Conservation (phyloP, 2,113 vertebrate species). For the Psittacus erithacus region DNA sequence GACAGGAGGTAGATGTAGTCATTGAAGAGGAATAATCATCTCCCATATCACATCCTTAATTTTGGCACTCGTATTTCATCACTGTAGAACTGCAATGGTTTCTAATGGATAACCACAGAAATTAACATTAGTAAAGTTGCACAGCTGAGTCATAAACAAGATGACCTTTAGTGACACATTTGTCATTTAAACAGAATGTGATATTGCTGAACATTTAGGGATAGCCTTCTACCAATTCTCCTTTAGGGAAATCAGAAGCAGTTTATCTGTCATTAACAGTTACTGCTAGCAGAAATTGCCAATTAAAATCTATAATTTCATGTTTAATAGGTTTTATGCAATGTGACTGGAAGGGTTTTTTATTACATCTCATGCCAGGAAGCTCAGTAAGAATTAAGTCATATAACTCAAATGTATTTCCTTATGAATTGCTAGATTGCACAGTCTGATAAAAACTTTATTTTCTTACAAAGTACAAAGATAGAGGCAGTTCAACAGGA, state of each 20-base stretch:
- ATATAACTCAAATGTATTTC: not conserved
- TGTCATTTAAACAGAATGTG: conserved; percentile 55
- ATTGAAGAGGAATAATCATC: not conserved
- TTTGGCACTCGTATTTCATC: not conserved
- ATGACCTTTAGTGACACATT: conserved; percentile 61
- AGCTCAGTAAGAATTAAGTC: not conserved
- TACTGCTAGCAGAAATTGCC: conserved; percentile 65
- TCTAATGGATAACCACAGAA: conserved; percentile 25
- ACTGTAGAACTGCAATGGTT: not conserved
- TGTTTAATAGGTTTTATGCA: conserved; percentile 41
- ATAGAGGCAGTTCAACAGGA: not conserved
- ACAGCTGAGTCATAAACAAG: conserved; percentile 29
- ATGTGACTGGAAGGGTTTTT: conserved; percentile 14
- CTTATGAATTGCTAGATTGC: not conserved
- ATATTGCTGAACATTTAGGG: conserved; percentile 46
- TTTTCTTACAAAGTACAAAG: not conserved
- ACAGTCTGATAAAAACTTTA: not conserved
- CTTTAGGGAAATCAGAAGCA: conserved; percentile 68
- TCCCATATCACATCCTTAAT: not conserved
- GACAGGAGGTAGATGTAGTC: not conserved
- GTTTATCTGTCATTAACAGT: conserved; percentile 65
- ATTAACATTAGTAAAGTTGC: conserved; percentile 53
- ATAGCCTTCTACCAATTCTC: conserved; percentile 18
- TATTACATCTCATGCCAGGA: not conserved
- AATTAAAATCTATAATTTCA: conserved; percentile 69